Evolutionary conservation across 2,797 vertebrate genomes (phyloP), one percentile per base, ranked within the genome.

Genomic region (Diceros bicornis): DNA sequence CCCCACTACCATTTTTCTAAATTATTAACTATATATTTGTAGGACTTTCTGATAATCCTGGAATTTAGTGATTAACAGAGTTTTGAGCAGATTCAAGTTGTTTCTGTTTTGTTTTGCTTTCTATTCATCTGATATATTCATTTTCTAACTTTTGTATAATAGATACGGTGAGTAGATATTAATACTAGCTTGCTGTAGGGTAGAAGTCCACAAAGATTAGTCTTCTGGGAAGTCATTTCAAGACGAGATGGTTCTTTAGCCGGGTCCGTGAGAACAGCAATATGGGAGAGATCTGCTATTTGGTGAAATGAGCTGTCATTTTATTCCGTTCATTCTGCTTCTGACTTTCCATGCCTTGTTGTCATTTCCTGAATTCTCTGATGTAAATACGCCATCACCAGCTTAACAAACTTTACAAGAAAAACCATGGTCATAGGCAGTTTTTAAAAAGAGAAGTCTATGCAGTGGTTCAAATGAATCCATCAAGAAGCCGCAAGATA

Each of bases 291-390:
- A 29, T 68, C 85, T 27, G 47, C 37, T 71, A 0, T 77, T 85
- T 75, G 75, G 59, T 74, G 89, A 62, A 83, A 93, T 79, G 55
- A 86, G 7, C 12, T 86, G 13, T 32, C 62, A 11, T 37, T 81
- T 92, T 86, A 50, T 52, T 77, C 6, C 52, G 11, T 75, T 95
- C 6, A 41, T 96, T 79, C n/a, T 68, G 52, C 32, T 44, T 94
- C 79, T 55, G 77, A 61, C 18, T 89, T 59, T 66, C 74, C n/a
- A 47, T 62, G 37, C 32, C 61, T 37, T 84, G 12, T 12, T 95
- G 34, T 82, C 11, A 20, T 92, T 90, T 84, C 20, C 72, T 81
- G 41, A 92, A 88, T 85, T 79, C 41, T 74, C 89, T n/a, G n/a
- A 89, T 82, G 23, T 44, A 96, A 89, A 89, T 64, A 78, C 47